Conservation (phyloP, 2,113 vertebrate genomes). For the Mormyrus lacerda region DNA sequence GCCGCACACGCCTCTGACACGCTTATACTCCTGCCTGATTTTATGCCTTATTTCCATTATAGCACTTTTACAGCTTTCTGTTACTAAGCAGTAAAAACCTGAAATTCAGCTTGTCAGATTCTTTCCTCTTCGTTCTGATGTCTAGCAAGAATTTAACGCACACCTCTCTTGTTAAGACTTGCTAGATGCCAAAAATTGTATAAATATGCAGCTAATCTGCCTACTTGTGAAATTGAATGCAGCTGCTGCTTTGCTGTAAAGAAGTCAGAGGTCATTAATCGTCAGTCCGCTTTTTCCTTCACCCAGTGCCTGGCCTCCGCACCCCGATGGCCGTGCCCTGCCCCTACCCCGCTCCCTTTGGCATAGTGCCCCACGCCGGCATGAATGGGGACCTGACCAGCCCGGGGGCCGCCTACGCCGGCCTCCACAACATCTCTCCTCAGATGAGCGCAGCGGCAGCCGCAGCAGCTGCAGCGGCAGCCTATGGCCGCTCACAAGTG, state of each 20-base stretch:
- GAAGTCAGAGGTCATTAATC: background rate
- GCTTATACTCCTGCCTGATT: background rate
- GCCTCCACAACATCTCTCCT: conserved; percentile 89
- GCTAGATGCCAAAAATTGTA: background rate
- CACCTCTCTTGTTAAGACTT: background rate
- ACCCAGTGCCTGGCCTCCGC: conserved; percentile 63
- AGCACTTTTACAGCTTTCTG: background rate
- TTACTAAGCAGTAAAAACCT: background rate
- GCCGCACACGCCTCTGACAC: background rate
- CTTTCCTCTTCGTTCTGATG: background rate
- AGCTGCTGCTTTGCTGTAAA: background rate
- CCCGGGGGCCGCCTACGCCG: conserved; percentile 81
- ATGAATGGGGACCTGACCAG: conserved; percentile 88
- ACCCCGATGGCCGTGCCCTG: conserved; percentile 77
- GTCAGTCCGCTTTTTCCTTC: background rate
- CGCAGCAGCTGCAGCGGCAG: conserved; percentile 61
- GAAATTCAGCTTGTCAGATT: background rate
- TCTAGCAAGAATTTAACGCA: background rate
- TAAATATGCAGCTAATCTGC: background rate
- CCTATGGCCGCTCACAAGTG: conserved; percentile 72
- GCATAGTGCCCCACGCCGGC: conserved; percentile 87
- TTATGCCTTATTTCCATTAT: background rate
- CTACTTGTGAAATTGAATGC: background rate
- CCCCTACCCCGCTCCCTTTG: conserved; percentile 80
- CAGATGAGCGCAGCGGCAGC: conserved; percentile 84